phyloP scores from a whole-genome alignment of 2,888 invertebrate genomes.

The Acanthosepion pharaonis region DNA sequence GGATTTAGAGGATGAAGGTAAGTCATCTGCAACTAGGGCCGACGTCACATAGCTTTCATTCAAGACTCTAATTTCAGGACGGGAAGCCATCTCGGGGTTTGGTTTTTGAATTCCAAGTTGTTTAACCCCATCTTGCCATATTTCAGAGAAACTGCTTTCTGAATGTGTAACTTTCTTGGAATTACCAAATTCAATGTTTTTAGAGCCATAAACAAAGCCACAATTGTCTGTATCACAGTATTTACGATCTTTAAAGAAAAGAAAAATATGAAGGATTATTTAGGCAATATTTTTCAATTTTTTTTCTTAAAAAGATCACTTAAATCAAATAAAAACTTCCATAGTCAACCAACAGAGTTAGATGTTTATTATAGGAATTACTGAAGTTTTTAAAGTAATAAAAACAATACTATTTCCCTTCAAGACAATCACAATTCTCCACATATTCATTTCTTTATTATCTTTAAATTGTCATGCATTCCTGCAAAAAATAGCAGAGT shows the following conservation, averaged over 20 bases:
- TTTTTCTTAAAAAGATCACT: background rate
- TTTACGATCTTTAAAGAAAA: slow-evolving; percentile 6
- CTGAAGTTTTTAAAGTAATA: no score
- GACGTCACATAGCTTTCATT: slow-evolving; percentile 40
- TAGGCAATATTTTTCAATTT: background rate
- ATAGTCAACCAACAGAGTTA: no score
- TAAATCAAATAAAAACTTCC: no score
- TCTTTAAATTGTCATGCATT: no score
- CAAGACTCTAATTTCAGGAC: slow-evolving; percentile 6
- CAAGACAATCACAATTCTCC: no score
- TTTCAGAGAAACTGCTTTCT: background rate
- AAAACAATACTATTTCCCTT: no score
- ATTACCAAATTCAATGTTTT: background rate
- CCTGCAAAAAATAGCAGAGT: no score
- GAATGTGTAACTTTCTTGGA: background rate
- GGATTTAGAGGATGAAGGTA: background rate
- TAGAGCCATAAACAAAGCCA: background rate
- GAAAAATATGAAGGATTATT: background rate
- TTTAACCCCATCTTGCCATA: background rate
- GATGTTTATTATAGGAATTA: no score
- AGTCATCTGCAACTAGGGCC: background rate
- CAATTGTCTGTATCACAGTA: background rate
- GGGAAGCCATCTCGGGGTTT: background rate
- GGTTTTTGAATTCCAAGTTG: background rate
- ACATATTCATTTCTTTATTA: no score